A percentile compares a stretch with the other conserved stretches of the same genome.
Evolutionary conservation across 2,888 invertebrate genomes (phyloP).

Genomic region (Lymantria dispar): DNA sequence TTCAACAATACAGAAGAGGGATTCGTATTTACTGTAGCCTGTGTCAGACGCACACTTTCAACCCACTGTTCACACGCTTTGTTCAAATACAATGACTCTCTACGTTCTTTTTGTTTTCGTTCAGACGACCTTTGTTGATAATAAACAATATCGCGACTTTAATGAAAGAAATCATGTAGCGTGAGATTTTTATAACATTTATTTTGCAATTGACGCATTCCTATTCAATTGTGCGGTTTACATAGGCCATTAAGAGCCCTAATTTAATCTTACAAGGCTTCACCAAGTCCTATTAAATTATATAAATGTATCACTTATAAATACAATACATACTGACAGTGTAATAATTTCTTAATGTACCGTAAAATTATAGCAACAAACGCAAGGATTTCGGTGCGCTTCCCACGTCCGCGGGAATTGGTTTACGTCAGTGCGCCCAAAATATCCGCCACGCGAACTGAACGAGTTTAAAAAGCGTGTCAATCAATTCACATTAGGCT

Average conservation of each 20-base stretch:
- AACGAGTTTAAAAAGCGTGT: constrained; percentile 64
- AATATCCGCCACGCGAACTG: constrained; percentile 65
- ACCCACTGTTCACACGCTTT: constrained; percentile 74
- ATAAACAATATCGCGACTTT: constrained; percentile 76
- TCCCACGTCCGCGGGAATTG: constrained; percentile 63
- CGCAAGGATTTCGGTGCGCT: constrained; percentile 57
- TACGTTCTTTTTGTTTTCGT: constrained; percentile 79
- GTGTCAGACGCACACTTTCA: constrained; percentile 74
- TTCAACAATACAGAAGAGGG: constrained; percentile 30
- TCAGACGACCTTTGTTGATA: constrained; percentile 80
- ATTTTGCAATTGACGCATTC: constrained; percentile 67
- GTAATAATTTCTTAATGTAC: constrained; percentile 45
- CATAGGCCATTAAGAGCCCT: constrained; percentile 13
- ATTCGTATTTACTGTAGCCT: constrained; percentile 26
- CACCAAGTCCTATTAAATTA: constrained; percentile 16
- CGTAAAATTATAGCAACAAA: constrained; percentile 51
- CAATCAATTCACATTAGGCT: constrained; percentile 69
- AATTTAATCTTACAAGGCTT: constrained; percentile 31
- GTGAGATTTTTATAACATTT: constrained; percentile 72
- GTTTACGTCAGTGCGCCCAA: constrained; percentile 73
- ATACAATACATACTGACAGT: constrained; percentile 29
- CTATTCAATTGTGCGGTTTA: constrained; percentile 39
- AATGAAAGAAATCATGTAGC: constrained; percentile 75
- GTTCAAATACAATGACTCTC: constrained; percentile 76
- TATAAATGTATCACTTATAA: constrained; percentile 25